Conservation (phyloP, 1,140 invertebrate genomes). For the Archegozetes longisetosus region DNA sequence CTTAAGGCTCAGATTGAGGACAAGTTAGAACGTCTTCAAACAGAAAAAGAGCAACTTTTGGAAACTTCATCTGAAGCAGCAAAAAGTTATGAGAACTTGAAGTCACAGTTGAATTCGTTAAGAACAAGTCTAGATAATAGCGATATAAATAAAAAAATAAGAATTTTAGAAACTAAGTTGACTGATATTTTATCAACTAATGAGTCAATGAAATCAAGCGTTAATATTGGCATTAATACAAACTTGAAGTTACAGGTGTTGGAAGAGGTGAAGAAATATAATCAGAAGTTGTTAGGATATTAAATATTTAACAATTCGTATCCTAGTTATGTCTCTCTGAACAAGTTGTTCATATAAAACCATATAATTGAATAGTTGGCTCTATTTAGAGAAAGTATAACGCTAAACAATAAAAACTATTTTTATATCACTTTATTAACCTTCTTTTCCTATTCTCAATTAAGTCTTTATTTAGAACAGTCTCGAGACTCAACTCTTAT, state of each 20-base stretch:
- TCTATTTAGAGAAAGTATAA: too few relatives aligned
- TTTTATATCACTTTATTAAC: too few relatives aligned
- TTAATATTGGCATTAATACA: conserved; percentile 4
- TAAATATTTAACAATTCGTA: background rate
- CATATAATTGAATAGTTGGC: too few relatives aligned
- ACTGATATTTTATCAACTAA: background rate
- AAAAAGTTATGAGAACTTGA: background rate
- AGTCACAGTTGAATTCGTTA: background rate
- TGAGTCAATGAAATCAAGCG: background rate
- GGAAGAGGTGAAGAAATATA: conserved; percentile 15
- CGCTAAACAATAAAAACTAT: too few relatives aligned
- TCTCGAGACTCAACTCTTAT: too few relatives aligned
- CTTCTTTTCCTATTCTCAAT: too few relatives aligned
- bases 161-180: conserved; percentile 6
- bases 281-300: conserved; percentile 16
- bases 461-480: too few relatives aligned
- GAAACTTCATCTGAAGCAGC: background rate
- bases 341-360: too few relatives aligned
- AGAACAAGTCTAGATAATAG: background rate
- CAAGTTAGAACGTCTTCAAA: background rate
- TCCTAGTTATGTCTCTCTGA: too few relatives aligned
- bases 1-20: conserved; percentile 8
- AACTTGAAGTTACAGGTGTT: conserved; percentile 9
- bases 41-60: background rate
- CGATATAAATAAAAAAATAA: background rate